Percentiles rank a stretch among this genome's conserved stretches.
phyloP scores from a whole-genome alignment of 37 sponge, comb jelly and placozoan genomes.

The Cladorhizidae sp. region DNA sequence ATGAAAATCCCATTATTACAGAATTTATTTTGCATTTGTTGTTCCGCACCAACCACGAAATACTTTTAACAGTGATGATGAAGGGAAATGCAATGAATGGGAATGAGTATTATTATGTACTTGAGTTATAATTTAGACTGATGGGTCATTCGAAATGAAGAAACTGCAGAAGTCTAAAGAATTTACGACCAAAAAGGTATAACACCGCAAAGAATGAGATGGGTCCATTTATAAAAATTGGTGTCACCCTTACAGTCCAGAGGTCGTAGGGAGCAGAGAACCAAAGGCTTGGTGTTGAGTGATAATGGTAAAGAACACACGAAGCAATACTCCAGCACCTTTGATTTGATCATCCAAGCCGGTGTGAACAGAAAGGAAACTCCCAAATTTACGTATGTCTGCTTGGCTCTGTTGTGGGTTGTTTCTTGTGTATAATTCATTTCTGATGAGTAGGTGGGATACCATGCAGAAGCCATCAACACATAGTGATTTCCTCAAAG shows the following conservation, averaged over 20 bases:
- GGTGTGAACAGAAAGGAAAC: constrained; percentile 40
- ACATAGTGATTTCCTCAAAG: constrained; percentile 66
- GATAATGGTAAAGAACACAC: constrained; percentile 52
- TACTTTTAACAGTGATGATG: too few species aligned
- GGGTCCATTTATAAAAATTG: not conserved
- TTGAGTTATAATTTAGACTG: too few species aligned
- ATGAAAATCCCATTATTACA: too few species aligned
- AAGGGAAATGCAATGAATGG: too few species aligned
- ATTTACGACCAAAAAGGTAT: constrained; percentile 50
- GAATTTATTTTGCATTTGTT: too few species aligned
- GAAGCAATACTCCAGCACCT: constrained; percentile 19
- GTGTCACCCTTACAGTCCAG: constrained; percentile 31
- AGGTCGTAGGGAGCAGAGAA: constrained; percentile 33
- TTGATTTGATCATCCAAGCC: constrained; percentile 28
- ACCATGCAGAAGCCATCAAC: constrained; percentile 48
- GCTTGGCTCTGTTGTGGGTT: not conserved
- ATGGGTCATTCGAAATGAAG: constrained; percentile 30
- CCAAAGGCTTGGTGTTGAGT: constrained; percentile 42
- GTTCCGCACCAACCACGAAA: too few species aligned
- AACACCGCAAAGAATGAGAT: not conserved
- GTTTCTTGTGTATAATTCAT: not conserved
- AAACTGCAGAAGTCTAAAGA: constrained; percentile 52
- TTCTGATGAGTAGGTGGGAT: constrained; percentile 28
- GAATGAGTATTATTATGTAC: too few species aligned
- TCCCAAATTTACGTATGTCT: constrained; percentile 28